phyloP scores from a whole-genome alignment of 2,888 invertebrate species.

The Habrosyne pyritoides region DNA sequence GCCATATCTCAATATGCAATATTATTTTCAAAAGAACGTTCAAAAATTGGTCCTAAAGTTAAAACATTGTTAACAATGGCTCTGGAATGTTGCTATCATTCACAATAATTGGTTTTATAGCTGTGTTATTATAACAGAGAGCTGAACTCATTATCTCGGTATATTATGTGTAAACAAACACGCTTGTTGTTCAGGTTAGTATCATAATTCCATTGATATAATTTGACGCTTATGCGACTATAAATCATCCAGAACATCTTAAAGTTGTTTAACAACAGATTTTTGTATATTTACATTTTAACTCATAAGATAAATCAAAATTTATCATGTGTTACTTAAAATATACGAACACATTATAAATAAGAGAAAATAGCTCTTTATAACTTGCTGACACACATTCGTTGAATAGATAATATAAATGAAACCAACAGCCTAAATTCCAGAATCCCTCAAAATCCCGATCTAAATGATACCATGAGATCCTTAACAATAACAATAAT shows the following conservation, averaged over 20 bases:
- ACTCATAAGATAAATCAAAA: conserved; percentile 25
- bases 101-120: conserved; percentile 62
- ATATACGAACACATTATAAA: conserved; percentile 20
- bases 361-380: conserved; percentile 21
- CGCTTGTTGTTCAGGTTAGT: conserved; percentile 26
- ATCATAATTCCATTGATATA: conserved; percentile 24
- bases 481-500: conserved; percentile 82
- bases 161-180: conserved; percentile 5
- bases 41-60: conserved; percentile 83
- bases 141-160: conserved; percentile 43
- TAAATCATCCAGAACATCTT: conserved; percentile 40
- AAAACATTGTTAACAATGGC: conserved; percentile 83
- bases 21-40: conserved; percentile 83
- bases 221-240: conserved; percentile 28
- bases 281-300: conserved; percentile 39
- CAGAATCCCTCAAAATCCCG: conserved; percentile 73
- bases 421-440: conserved; percentile 70
- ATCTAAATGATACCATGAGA: conserved; percentile 77
- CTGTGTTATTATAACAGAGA: conserved; percentile 61
- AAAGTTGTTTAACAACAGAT: conserved; percentile 56
- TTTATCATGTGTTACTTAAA: conserved; percentile 25
- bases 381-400: conserved; percentile 37
- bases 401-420: conserved; percentile 51
- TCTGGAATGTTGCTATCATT: conserved; percentile 80
- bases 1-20: conserved; percentile 75